These are phyloP conservation scores for crab-eating macaque (Macaca fascicularis) DNA, from an alignment of 2,113 vertebrate genomes.

Conservation along the genomic window T2T-MFA8v1.1 NC_088388.1:131310501-131311000, in stretches of 20 bases:
- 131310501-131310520: slow-evolving; percentile 18
- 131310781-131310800: slow-evolving; percentile 83
- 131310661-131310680: slow-evolving; percentile 78
- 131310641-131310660: slow-evolving; percentile 75
- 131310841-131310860: slow-evolving; percentile 54
- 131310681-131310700: slow-evolving; percentile 82
- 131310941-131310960: not conserved
- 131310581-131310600: slow-evolving; percentile 58
- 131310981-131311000: not conserved
- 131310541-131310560: slow-evolving; percentile 74
- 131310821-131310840: slow-evolving; percentile 59
- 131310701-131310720: slow-evolving; percentile 85
- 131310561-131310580: slow-evolving; percentile 48
- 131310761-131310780: slow-evolving; percentile 81
- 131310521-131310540: slow-evolving; percentile 77
- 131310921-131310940: slow-evolving; percentile 58
- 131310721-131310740: slow-evolving; percentile 83
- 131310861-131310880: slow-evolving; percentile 60
- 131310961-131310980: not conserved
- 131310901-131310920: slow-evolving; percentile 29
- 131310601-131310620: slow-evolving; percentile 77
- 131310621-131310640: slow-evolving; percentile 59
- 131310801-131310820: slow-evolving; percentile 75
- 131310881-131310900: slow-evolving; percentile 68
- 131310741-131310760: slow-evolving; percentile 82